These are phyloP conservation scores for Rhinichthys klamathensis DNA, from an alignment of 2,113 vertebrate genomes.

Conservation along the genomic window DNA sequence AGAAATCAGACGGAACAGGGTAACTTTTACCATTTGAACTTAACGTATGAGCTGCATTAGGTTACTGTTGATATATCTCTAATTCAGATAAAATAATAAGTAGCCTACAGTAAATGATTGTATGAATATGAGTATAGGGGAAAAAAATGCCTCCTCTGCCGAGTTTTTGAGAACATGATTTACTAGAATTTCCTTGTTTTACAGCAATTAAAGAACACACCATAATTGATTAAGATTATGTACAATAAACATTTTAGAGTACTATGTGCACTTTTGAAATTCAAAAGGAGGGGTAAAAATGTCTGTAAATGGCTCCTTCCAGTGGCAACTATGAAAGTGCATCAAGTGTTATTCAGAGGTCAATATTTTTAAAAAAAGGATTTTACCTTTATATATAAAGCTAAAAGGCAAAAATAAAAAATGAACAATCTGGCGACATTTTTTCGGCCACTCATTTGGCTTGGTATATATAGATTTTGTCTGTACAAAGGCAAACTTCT, in stretches of 20 bases:
- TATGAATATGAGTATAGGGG: not conserved
- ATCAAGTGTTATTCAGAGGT: not conserved
- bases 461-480: not conserved
- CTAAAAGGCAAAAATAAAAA: not conserved
- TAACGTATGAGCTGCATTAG: not conserved
- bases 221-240: not conserved
- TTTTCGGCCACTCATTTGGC: not conserved
- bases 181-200: not conserved
- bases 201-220: not conserved
- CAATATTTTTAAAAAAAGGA: not conserved
- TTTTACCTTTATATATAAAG: no score
- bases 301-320: slow-evolving; percentile 42
- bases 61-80: not conserved
- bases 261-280: not conserved
- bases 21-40: not conserved
- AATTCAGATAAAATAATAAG: not conserved
- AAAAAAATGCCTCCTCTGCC: not conserved
- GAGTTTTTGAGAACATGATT: not conserved
- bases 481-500: not conserved
- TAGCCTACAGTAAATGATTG: not conserved
- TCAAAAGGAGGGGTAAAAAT: not conserved
- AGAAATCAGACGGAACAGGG: not conserved
- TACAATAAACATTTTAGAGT: not conserved
- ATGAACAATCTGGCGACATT: not conserved
- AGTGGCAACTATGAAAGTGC: slow-evolving; percentile 31